A percentile compares a stretch with the other conserved stretches of the same genome.
These are phyloP conservation scores for Drosophila asahinai DNA, from an alignment of 1,140 invertebrate species.

Conservation along the genomic window DNA sequence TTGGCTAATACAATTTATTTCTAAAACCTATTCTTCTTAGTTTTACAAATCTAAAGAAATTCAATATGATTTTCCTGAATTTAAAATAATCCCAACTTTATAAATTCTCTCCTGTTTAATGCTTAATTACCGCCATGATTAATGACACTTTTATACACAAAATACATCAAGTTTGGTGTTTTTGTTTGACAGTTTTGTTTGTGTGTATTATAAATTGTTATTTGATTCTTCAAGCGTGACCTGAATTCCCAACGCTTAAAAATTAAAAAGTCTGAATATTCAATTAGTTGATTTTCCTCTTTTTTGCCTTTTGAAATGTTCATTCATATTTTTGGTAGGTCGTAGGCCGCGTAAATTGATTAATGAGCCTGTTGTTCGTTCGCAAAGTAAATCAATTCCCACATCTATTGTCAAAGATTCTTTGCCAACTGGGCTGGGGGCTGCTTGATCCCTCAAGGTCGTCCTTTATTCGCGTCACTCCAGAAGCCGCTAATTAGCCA, in stretches of 20 bases:
- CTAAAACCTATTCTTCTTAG: background rate
- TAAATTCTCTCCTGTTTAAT: background rate
- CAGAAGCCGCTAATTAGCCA: slow-evolving; percentile 43
- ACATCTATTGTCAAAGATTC: slow-evolving; percentile 1
- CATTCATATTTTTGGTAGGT: slow-evolving; percentile 15
- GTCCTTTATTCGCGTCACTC: slow-evolving; percentile 29
- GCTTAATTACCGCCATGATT: slow-evolving; percentile 5
- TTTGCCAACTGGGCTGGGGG: background rate
- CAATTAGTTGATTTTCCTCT: slow-evolving; percentile 11
- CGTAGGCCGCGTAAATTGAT: slow-evolving; percentile 22
- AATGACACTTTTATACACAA: background rate
- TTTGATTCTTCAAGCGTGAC: slow-evolving; percentile 7
- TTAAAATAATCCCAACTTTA: background rate
- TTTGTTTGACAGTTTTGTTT: background rate
- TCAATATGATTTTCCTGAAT: too few relatives aligned
- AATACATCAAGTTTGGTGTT: background rate
- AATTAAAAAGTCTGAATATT: slow-evolving; percentile 27
- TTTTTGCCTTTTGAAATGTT: slow-evolving; percentile 21
- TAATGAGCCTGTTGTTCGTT: slow-evolving; percentile 39
- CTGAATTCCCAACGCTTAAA: slow-evolving; percentile 1
- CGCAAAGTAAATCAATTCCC: slow-evolving; percentile 19
- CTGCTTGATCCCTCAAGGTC: slow-evolving; percentile 25
- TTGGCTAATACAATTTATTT: background rate
- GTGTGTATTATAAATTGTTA: slow-evolving; percentile 6
- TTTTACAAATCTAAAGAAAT: background rate